Base-by-base conservation (phyloP, 2,888 invertebrate species). In the Agonopterix subpropinquella region DNA sequence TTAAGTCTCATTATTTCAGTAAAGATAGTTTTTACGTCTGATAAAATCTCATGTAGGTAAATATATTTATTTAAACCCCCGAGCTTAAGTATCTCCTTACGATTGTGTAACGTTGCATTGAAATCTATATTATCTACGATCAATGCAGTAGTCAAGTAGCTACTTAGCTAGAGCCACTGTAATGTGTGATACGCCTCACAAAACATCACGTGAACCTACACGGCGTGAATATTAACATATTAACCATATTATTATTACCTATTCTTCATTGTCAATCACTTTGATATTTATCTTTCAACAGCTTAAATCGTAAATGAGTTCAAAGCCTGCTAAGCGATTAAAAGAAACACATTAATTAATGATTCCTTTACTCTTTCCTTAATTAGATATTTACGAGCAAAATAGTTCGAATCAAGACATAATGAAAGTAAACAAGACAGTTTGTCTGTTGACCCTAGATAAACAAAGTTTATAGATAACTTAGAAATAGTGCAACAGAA, bases 381-480 rank as follows among this genome's bases (percentile, higher is more conserved):
- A 28, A 28, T 28, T 28, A 28, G 28, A 28, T 28, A 28, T 28
- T 28, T 28, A 28, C 28, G 28, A 28, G 28, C 4, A 28, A 28
- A 28, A 28, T 28, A 28, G 28, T 28, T 28, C 28, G 28, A 28
- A 28, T 28, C 28, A 28, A 28, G 28, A 5, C 28, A 28, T 28
- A 28, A 28, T 28, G 28, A 43, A 44, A 45, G 45, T 54, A 52
- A 70, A 68, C 64, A 67, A 67, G 64, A 57, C 58, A 63, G 42
- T 59, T 55, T 28, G 28, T 73, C 52, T 77, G 62, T 73, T 82
- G 79, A 83, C 79, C 82, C 69, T 62, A 67, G 77, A 81, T 80
- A 77, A 70, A 71, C 63, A 65, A 60, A 56, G 55, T 28, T 62
- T 65, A 64, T 53, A 67, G 62, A 72, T 75, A 69, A 60, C 59